Conservation (phyloP, 2,888 invertebrate species). For the Muschampia plurimacula region DNA sequence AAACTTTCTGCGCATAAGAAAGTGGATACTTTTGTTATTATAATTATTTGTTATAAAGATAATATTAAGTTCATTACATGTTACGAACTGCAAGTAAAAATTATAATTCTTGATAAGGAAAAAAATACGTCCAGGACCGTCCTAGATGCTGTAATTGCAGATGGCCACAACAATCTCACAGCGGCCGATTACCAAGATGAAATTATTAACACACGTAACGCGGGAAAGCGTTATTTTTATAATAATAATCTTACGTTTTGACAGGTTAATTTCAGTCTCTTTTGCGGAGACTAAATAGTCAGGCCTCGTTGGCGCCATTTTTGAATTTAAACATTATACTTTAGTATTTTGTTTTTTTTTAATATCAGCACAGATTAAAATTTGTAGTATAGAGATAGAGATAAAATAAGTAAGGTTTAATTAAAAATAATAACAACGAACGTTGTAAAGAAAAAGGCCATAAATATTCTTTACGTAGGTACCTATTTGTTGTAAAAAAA, state of each 20-base stretch:
- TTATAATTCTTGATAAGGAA: no score
- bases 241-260: slow-evolving; percentile 49
- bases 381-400: no score
- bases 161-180: slow-evolving; percentile 43
- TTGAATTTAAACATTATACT: slow-evolving; percentile 11
- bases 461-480: no score
- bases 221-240: slow-evolving; percentile 50
- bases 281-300: slow-evolving; percentile 45
- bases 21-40: no score
- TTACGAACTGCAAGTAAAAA: no score
- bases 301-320: slow-evolving; percentile 28
- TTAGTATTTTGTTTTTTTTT: neutral
- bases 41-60: no score
- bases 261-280: slow-evolving; percentile 53
- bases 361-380: neutral
- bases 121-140: neutral
- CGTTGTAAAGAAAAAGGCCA: no score
- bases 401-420: neutral
- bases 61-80: no score
- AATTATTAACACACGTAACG: slow-evolving; percentile 64
- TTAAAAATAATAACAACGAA: no score
- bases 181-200: slow-evolving; percentile 63
- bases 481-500: no score
- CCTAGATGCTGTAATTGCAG: neutral
- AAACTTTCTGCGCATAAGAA: no score